Base-by-base conservation (phyloP, 1,140 invertebrate genomes). In the Lineus longissimus region DNA sequence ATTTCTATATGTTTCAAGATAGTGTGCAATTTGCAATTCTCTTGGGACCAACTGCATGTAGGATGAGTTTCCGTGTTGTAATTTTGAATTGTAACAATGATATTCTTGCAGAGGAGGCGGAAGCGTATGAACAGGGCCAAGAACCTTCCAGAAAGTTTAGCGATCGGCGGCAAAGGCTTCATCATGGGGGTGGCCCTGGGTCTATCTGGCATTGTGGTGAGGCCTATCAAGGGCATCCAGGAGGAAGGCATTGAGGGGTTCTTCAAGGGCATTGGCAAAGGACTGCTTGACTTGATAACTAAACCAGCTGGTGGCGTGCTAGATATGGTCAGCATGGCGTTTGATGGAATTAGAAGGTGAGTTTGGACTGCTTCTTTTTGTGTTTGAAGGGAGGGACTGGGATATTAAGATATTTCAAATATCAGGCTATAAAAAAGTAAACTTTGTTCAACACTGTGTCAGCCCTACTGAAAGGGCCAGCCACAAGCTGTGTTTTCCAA, bases 171-270 rank as follows among this genome's bases (percentile, higher is more conserved):
- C 64, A 84, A 83, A 68, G 86, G 82, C 0, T 87, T 89, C 76
- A 84, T 86, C 4, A 84, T 88, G 58, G 88, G 88, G 25, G 85
- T 89, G 0, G 85, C 86, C 22, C 75, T 90, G 1, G 88, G 88
- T 22, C 79, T 90, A 2, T 87, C 87, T 1, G 89, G 88, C 9
- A 82, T 90, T 27, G 84, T 89, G 13, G 85, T 88, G 1, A 86
- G 88, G 67, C 88, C 88, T 29, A 81, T 86, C 30, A 85, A 86
- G 75, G 88, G 88, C 89, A 76, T 84, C 54, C 85, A 87, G 65
- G 86, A 88, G 71, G 87, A 88, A 71, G 87, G 88, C 55, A 85
- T 88, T 11, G 87, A 87, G 76, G 86, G 87, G 59, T 88, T 88
- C 73, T 87, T 89, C 69, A 86, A 86, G 71, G 87, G 86, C 9